phyloP scores from a whole-genome alignment of 1,140 invertebrate genomes.

The Hydropsyche tenuis region DNA sequence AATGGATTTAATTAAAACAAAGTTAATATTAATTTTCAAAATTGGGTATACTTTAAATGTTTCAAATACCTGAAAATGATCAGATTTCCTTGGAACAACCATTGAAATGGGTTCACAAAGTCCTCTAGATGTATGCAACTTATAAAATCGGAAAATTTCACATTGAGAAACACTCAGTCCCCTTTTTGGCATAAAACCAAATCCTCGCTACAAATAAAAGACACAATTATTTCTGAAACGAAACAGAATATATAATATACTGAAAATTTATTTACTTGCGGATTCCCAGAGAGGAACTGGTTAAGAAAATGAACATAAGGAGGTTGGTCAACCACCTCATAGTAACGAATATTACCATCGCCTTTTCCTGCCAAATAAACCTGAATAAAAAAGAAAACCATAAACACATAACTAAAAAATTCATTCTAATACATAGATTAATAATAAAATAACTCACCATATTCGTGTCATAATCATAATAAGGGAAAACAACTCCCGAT shows the following conservation, averaged over 20 bases:
- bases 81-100: constrained; percentile 86
- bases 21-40: constrained; percentile 8
- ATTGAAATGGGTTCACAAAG: constrained; percentile 92
- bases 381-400: constrained; percentile 50
- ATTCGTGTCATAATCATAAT: constrained; percentile 91
- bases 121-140: constrained; percentile 85
- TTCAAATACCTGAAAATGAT: constrained; percentile 64
- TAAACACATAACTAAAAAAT: not conserved
- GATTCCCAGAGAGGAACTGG: constrained; percentile 89
- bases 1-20: too few species aligned
- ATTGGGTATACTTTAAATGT: not conserved
- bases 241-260: constrained; percentile 21
- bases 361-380: constrained; percentile 75
- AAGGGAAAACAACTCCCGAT: constrained; percentile 91
- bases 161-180: constrained; percentile 82
- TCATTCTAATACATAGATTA: not conserved
- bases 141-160: constrained; percentile 92
- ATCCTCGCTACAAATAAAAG: constrained; percentile 72
- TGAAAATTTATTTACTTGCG: constrained; percentile 65
- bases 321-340: constrained; percentile 85
- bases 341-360: constrained; percentile 94
- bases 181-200: constrained; percentile 93
- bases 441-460: constrained; percentile 65
- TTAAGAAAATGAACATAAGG: constrained; percentile 90
- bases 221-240: constrained; percentile 20